Evolutionary conservation across 2,888 invertebrate species (phyloP).

Genomic region (Cybosia mesomella): DNA sequence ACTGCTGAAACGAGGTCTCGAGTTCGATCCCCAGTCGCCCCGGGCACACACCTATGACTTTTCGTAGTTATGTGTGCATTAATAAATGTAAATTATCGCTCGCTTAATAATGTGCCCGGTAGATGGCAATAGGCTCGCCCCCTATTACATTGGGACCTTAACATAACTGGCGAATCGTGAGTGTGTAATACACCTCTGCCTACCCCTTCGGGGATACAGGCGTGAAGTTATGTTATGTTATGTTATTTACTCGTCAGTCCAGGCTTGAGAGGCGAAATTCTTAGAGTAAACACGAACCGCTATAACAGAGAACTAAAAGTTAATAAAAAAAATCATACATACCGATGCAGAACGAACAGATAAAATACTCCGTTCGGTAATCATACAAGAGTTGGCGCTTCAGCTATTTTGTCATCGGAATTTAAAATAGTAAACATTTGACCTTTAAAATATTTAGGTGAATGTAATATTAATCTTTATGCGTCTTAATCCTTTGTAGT

Average conservation of each 20-base stretch:
- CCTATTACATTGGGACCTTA: no score
- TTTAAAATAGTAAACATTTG: slow-evolving; percentile 4
- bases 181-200: no score
- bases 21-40: no score
- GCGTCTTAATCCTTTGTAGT: not conserved
- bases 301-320: not conserved
- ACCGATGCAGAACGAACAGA: not conserved
- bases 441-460: slow-evolving; percentile 23
- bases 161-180: no score
- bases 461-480: not conserved
- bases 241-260: not conserved
- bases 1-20: no score
- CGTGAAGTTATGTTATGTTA: no score
- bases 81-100: no score
- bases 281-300: not conserved
- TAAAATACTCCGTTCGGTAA: not conserved
- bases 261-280: not conserved
- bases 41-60: no score
- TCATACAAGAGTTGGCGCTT: not conserved
- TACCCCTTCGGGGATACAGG: no score
- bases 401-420: not conserved
- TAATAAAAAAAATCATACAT: not conserved
- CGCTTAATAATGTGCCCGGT: no score
- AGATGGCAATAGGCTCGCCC: no score
- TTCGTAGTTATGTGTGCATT: no score